Evolutionary conservation across 30 jellyfish, hydroid and myxozoan genomes (phyloP), one percentile per base, ranked within the genome.

Genomic region (Nemopilema nomurai): DNA sequence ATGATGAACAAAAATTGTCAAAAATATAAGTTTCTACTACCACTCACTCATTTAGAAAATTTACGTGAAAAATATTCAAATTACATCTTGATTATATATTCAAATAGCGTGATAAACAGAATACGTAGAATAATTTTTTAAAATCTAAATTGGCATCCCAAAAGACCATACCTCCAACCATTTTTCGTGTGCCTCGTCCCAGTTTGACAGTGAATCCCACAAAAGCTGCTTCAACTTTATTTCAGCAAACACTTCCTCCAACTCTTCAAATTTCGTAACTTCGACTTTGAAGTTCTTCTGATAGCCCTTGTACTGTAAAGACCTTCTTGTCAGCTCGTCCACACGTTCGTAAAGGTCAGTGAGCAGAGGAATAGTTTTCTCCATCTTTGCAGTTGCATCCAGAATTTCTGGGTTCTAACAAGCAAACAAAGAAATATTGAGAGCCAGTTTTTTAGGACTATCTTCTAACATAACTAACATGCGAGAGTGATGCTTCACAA

Each of bases 161-260:
- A n/a, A n/a, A n/a, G n/a, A n/a, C n/a, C n/a, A n/a, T 62, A 95
- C 99, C 97, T 86, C 71, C 82, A 82, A 70, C 99, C 99, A 95
- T 32, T 90, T 86, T 30, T 41, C 74, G 13, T 90, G 76, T 1
- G 88, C 76, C n/a, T 29, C 81, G 77, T 95, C 99, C 99, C 99
- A 95, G 27, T 90, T 92, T 23, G 88, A 64, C 67, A 87, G 71
- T 17, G 97, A 95, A 69, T 72, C 91, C 99, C 99, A 95, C 31
- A 95, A 67, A 62, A 95, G 70, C 85, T 95, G 99, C 69, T 95
- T 95, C 85, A 95, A 69, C 27, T 70, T 51, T 64, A 95, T 87
- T 66, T 95, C 99, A 1, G 94, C 97, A 80, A 90, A 88, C 0
- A 90, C 97, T 75, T 95, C 96, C 49, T 91, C 97, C 3, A 95